These are phyloP conservation scores for Clytia hemisphaerica DNA, from an alignment of 30 jellyfish, hydroid and myxozoan genomes.

Conservation along the genomic window DNA sequence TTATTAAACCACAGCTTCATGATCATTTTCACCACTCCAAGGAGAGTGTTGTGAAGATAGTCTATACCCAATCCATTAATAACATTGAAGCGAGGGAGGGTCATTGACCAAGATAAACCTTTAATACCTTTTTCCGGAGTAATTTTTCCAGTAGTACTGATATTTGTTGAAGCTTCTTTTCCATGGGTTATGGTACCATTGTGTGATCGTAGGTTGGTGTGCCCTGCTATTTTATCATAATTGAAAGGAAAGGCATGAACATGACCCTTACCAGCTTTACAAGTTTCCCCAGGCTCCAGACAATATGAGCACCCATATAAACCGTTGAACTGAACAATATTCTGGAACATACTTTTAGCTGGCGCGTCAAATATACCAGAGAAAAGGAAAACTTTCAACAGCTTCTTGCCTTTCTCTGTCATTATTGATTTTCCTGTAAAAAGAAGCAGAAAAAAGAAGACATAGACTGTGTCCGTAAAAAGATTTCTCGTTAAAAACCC, in stretches of 20 bases:
- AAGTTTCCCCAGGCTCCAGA: no score
- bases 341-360: no score
- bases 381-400: no score
- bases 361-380: no score
- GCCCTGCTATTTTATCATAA: background rate
- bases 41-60: constrained; percentile 14
- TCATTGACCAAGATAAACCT: background rate
- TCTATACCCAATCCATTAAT: constrained; percentile 19
- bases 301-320: no score
- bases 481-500: no score
- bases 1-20: constrained; percentile 29
- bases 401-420: no score
- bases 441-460: no score
- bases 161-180: background rate
- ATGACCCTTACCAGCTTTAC: background rate
- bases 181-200: background rate
- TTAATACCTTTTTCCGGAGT: background rate
- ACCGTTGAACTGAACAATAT: no score
- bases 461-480: no score
- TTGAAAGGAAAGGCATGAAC: background rate
- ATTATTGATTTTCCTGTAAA: no score
- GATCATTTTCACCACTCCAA: constrained; percentile 31
- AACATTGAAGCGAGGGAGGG: background rate
- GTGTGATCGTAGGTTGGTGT: background rate
- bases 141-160: background rate